Conservation (phyloP, 2,797 vertebrate species). For the Notoglanidium macrostoma region DNA sequence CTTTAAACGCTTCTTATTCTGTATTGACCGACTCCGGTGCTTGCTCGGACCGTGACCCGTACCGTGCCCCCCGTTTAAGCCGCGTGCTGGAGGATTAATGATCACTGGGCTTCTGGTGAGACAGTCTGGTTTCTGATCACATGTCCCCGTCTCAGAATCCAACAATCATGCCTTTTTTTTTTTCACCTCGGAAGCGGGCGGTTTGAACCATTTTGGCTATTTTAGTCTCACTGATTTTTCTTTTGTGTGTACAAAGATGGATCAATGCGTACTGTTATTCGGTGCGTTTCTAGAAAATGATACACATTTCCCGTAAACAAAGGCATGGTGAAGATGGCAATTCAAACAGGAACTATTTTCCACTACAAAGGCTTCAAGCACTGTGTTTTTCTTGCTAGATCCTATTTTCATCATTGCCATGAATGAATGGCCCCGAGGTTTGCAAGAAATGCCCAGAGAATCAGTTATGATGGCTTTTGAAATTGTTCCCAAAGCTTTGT, state of each 20-base stretch:
- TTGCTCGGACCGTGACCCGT: conserved; percentile 40
- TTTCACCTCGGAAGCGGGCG: not conserved
- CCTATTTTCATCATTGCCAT: not conserved
- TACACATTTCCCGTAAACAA: not conserved
- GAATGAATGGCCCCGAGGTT: not conserved
- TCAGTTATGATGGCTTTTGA: not conserved
- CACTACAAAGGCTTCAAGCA: conserved; percentile 1
- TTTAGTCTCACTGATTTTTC: conserved; percentile 1
- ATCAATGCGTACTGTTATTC: not conserved
- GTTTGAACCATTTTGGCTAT: not conserved
- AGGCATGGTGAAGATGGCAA: not conserved
- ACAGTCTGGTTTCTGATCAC: conserved; percentile 19
- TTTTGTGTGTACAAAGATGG: not conserved
- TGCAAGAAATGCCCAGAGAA: not conserved
- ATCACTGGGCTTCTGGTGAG: conserved; percentile 25
- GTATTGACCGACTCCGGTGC: conserved; percentile 12
- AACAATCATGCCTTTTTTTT: not conserved
- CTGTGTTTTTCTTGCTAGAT: not conserved
- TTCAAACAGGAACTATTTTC: not conserved
- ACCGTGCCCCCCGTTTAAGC: conserved; percentile 41
- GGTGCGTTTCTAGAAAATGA: not conserved
- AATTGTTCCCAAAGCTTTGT: conserved; percentile 18
- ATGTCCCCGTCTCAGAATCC: conserved; percentile 10
- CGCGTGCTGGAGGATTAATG: conserved; percentile 37
- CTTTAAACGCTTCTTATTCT: conserved; percentile 26